These are phyloP conservation scores for Octonoba sinensis DNA, from an alignment of 2,888 invertebrate genomes.

Conservation along the genomic window DNA sequence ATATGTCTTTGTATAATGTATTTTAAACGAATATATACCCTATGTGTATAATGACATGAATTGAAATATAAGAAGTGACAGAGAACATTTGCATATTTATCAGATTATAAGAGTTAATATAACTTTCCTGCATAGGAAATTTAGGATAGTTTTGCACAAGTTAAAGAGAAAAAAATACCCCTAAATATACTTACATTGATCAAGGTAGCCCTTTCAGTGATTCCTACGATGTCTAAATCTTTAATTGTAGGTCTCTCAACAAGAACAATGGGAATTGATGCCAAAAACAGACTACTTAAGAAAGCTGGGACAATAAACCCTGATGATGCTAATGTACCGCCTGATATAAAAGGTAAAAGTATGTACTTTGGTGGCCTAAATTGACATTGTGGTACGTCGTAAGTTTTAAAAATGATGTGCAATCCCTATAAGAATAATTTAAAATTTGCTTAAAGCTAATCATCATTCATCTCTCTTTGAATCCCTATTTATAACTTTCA, in stretches of 20 bases:
- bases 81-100: slow-evolving; percentile 28
- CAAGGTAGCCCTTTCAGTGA: slow-evolving; percentile 29
- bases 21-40: not conserved
- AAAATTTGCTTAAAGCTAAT: too few relatives aligned
- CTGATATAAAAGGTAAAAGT: slow-evolving; percentile 52
- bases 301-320: slow-evolving; percentile 54
- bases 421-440: too few relatives aligned
- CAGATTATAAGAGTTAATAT: too few relatives aligned
- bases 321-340: slow-evolving; percentile 42
- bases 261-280: slow-evolving; percentile 64
- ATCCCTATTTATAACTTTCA: too few relatives aligned
- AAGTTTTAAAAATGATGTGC: too few relatives aligned
- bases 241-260: slow-evolving; percentile 62
- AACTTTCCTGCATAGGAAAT: too few relatives aligned
- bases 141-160: too few relatives aligned
- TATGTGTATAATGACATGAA: too few relatives aligned
- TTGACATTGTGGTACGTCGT: not conserved
- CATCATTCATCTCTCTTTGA: too few relatives aligned
- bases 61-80: slow-evolving; percentile 27
- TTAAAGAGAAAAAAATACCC: too few relatives aligned
- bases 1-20: not conserved
- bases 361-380: slow-evolving; percentile 27
- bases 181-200: slow-evolving; percentile 4
- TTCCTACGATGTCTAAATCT: slow-evolving; percentile 57
- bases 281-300: slow-evolving; percentile 60